Conservation (phyloP, 2,113 vertebrate species). For the Sigmodon hispidus region DNA sequence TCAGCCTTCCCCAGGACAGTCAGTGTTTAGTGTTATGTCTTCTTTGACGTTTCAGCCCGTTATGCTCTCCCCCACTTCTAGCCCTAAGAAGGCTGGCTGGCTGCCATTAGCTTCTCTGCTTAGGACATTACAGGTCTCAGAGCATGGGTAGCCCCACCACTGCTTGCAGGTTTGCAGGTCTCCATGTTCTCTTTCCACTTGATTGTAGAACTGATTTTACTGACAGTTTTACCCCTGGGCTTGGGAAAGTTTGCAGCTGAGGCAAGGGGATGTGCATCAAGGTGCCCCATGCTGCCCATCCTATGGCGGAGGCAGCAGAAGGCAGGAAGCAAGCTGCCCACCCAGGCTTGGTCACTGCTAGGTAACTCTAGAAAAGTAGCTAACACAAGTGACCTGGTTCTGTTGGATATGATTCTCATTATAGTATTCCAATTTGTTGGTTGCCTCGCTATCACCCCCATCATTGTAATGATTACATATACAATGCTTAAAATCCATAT, state of each 20-base stretch:
- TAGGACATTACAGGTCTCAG: not conserved
- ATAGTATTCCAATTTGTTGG: not conserved
- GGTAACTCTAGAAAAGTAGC: not conserved
- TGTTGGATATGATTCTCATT: slow-evolving; percentile 10
- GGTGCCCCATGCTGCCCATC: not conserved
- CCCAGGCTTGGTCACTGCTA: not conserved
- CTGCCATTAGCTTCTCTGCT: not conserved
- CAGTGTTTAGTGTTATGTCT: not conserved
- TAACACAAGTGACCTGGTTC: not conserved
- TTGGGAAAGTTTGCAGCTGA: not conserved
- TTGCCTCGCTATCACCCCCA: slow-evolving; percentile 40
- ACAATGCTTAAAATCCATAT: slow-evolving; percentile 24
- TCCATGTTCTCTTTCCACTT: not conserved
- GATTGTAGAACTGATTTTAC: not conserved
- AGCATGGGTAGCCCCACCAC: not conserved
- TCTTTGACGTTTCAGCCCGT: not conserved
- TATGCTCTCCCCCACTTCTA: not conserved
- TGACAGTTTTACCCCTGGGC: not conserved
- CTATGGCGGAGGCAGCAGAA: not conserved
- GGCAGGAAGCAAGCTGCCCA: not conserved
- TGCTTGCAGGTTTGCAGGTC: not conserved
- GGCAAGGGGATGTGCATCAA: not conserved
- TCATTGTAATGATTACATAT: slow-evolving; percentile 10
- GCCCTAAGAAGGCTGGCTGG: not conserved
- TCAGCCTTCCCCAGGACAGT: not conserved